Base-by-base conservation (phyloP, 2,797 vertebrate species). In the Harpagifer antarcticus region DNA sequence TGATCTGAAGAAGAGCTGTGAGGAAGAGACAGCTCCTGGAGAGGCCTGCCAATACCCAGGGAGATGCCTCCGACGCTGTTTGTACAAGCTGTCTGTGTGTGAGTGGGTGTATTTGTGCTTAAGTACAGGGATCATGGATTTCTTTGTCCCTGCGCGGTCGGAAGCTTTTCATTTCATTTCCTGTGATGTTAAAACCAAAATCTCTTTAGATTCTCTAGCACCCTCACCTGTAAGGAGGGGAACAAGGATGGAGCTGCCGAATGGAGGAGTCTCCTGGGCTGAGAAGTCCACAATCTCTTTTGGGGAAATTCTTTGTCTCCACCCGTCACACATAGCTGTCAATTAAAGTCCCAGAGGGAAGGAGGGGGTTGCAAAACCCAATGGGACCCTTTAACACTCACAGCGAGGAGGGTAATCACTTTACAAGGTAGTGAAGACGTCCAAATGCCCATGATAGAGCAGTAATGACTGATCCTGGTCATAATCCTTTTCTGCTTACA, bases 351-450 rank as follows among this genome's bases (percentile, higher is more conserved):
- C 78, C 83, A 4, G 37, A 9, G 61, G 79, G 54, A 9, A 52
- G 19, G 44, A 43, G 44, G 48, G 61, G 63, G 16, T 14, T 19
- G 40, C 48, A 68, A 85, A 77, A 52, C 88, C 88, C 84, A 68
- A 42, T 0, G 76, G 88, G 84, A 81, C 74, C 53, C 81, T 79
- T 81, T 47, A 47, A 73, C 67, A 49, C 47, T 70, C 80, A 66
- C 71, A 65, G 74, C 49, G 3, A 69, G 64, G 53, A 89, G 76
- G 88, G 75, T 88, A 92, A 93, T 91, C 85, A 88, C 88, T 92
- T 91, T 90, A 91, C 89, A 85, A 87, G 48, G 60, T 84, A 88
- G 90, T 91, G 86, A 78, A 82, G 85, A 81, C 83, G 78, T 81
- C 66, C 54, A 72, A 86, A 84, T 42, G 66, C 79, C 83, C 57